Conservation (phyloP, 1,140 invertebrate genomes). For the Temnothorax nylanderi region DNA sequence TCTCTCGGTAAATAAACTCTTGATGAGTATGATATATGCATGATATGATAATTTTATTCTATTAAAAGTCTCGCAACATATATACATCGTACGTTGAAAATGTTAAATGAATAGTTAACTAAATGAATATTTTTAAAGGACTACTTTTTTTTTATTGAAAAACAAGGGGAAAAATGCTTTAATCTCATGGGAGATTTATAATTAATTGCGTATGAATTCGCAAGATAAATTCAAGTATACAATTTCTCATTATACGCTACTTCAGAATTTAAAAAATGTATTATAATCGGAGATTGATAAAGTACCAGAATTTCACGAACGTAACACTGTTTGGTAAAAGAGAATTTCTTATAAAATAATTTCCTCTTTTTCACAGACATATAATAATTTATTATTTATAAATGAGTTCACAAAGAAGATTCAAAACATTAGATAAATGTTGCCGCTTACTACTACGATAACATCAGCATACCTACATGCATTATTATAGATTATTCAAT, state of each 20-base stretch:
- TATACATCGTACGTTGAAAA: neutral
- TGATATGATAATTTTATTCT: conserved; percentile 34
- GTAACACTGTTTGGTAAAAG: neutral
- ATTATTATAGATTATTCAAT: neutral
- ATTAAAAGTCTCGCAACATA: neutral
- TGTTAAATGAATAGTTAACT: conserved; percentile 12
- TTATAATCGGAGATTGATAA: neutral
- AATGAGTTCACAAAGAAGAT: neutral
- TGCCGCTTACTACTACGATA: neutral
- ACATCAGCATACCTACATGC: too few relatives aligned
- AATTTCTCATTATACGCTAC: neutral
- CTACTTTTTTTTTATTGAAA: neutral
- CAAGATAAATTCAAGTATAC: neutral
- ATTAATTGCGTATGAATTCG: neutral
- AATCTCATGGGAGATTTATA: neutral
- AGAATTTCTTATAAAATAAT: neutral
- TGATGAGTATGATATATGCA: conserved; percentile 4
- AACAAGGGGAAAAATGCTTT: neutral
- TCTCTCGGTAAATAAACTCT: neutral
- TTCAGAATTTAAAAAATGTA: neutral
- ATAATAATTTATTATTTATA: neutral
- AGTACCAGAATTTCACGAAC: neutral
- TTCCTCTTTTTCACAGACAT: neutral
- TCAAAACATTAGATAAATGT: neutral
- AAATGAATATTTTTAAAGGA: conserved; percentile 21